A percentile compares a stretch with the other conserved stretches of the same genome.
These are phyloP conservation scores for Diarsia dahlii DNA, from an alignment of 2,888 invertebrate genomes.

Conservation along the genomic window DNA sequence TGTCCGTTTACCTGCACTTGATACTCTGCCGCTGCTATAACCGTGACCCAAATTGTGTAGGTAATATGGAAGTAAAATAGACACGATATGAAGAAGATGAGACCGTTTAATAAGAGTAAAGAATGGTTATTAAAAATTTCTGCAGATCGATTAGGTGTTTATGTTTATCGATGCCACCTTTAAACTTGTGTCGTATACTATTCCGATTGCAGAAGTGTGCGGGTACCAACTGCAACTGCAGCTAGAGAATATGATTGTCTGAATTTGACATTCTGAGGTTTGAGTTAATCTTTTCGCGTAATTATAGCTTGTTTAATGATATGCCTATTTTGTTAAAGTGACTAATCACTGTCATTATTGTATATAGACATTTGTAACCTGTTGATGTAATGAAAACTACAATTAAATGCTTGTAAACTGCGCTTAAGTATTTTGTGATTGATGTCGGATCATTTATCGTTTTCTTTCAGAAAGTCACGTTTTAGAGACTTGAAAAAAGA, in stretches of 20 bases:
- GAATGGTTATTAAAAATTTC: not conserved
- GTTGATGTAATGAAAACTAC: not conserved
- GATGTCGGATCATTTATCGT: not conserved
- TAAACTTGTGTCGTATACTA: slow-evolving; percentile 10
- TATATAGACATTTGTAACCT: not conserved
- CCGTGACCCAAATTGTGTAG: no score
- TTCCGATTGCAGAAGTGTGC: slow-evolving; percentile 44
- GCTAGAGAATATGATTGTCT: not conserved
- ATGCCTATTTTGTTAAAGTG: not conserved
- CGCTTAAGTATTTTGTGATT: not conserved
- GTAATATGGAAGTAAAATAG: no score
- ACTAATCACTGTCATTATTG: slow-evolving; percentile 16
- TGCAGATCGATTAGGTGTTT: not conserved
- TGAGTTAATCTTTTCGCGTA: not conserved
- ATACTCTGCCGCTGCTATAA: no score
- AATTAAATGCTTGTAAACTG: not conserved
- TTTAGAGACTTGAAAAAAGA: not conserved
- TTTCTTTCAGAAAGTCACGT: not conserved
- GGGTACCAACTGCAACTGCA: not conserved
- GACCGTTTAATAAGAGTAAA: not conserved
- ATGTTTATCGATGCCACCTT: not conserved
- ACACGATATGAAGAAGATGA: not conserved
- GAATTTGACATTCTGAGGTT: not conserved
- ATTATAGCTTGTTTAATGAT: slow-evolving; percentile 1
- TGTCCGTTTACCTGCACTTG: no score